These are phyloP conservation scores for Hydropsyche tenuis DNA, from an alignment of 1,140 invertebrate genomes.

Conservation along the genomic window DNA sequence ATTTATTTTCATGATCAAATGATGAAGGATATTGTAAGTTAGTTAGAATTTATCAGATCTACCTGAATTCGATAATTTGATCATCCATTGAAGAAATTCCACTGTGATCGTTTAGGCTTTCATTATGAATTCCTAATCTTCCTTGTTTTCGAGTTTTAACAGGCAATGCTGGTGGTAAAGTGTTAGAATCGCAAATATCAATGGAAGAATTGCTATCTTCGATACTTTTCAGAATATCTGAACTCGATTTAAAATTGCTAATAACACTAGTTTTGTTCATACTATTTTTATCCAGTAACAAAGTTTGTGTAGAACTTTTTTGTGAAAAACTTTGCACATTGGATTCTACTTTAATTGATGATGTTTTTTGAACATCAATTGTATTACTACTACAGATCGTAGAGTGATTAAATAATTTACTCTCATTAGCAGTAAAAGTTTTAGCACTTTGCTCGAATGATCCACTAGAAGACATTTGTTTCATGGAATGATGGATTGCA, in stretches of 20 bases:
- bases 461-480: slow-evolving; percentile 41
- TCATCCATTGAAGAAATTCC: slow-evolving; percentile 36
- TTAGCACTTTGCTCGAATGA: slow-evolving; percentile 44
- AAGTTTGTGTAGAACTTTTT: slow-evolving; percentile 62
- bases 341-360: slow-evolving; percentile 44
- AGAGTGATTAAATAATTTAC: slow-evolving; percentile 58
- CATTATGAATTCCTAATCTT: slow-evolving; percentile 37
- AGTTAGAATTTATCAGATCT: background rate
- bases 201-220: slow-evolving; percentile 26
- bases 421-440: slow-evolving; percentile 32
- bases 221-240: background rate
- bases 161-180: slow-evolving; percentile 59
- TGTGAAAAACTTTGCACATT: slow-evolving; percentile 66
- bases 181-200: slow-evolving; percentile 27
- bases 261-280: background rate
- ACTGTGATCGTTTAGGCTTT: slow-evolving; percentile 36
- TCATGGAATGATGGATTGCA: slow-evolving; percentile 44
- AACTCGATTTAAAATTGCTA: slow-evolving; percentile 11
- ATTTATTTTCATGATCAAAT: background rate
- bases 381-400: slow-evolving; percentile 61
- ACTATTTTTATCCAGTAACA: background rate
- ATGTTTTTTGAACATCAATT: slow-evolving; percentile 46
- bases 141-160: slow-evolving; percentile 55
- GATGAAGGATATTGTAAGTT: background rate
- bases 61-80: slow-evolving; percentile 45